A percentile compares a stretch with the other conserved stretches of the same genome.
These are phyloP conservation scores for Hydrochoerus hydrochaeris DNA, from an alignment of 2,113 vertebrate genomes.

Conservation along the genomic window DNA sequence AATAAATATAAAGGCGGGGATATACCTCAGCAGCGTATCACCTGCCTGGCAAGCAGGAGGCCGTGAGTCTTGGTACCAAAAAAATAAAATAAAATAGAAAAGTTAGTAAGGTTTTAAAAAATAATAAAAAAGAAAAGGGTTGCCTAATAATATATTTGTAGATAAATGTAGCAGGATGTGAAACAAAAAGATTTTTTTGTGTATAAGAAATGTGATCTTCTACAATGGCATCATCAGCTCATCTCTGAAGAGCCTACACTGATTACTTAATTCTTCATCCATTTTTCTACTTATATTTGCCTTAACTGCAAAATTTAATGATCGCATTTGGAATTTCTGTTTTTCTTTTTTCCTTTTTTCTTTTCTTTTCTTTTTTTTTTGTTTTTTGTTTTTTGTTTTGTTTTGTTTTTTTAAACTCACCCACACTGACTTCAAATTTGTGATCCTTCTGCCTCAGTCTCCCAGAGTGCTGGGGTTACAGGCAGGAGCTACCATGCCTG, in stretches of 20 bases:
- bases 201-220: not conserved
- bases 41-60: too few species aligned
- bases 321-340: slow-evolving; percentile 15
- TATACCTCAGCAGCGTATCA: too few species aligned
- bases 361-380: not conserved
- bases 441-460: not conserved
- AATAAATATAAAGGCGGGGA: too few species aligned
- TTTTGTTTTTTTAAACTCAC: not conserved
- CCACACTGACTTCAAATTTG: not conserved
- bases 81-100: too few species aligned
- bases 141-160: not conserved
- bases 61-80: too few species aligned
- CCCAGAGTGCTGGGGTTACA: not conserved
- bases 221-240: not conserved
- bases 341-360: not conserved
- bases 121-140: not conserved
- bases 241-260: not conserved
- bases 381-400: not conserved
- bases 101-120: not conserved
- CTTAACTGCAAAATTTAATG: not conserved
- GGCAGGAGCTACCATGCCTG: not conserved
- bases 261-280: not conserved
- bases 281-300: not conserved
- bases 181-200: not conserved
- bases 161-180: not conserved